Evolutionary conservation across 2,113 vertebrate species (phyloP).

Genomic region (Gnathonemus echidnorhynchus): DNA sequence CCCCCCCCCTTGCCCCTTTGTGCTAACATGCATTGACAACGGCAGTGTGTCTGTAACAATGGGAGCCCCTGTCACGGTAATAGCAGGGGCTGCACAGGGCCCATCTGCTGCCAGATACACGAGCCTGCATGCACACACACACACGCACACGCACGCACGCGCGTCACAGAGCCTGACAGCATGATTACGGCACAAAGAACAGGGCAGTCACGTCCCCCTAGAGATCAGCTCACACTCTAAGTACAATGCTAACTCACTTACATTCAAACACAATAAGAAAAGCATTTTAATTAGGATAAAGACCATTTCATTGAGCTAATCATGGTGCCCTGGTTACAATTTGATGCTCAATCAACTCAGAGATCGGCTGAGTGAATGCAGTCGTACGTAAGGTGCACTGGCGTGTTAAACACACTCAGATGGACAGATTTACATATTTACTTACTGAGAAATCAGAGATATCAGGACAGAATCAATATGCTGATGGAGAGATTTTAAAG

Average conservation of each 20-base stretch:
- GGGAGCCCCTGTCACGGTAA: slow-evolving; percentile 7
- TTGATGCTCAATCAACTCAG: slow-evolving; percentile 49
- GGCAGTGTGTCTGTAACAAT: slow-evolving; percentile 17
- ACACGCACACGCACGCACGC: not conserved
- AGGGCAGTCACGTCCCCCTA: slow-evolving; percentile 5
- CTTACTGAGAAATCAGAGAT: not conserved
- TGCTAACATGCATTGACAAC: slow-evolving; percentile 18
- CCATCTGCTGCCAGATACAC: not conserved
- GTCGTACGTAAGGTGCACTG: not conserved
- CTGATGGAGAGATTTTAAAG: no score
- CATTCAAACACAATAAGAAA: slow-evolving; percentile 33
- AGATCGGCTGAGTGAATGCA: slow-evolving; percentile 20
- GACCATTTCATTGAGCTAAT: slow-evolving; percentile 54
- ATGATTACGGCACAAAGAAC: slow-evolving; percentile 37
- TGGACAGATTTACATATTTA: not conserved
- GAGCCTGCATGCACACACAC: not conserved
- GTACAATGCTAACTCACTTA: slow-evolving; percentile 36
- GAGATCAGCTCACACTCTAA: slow-evolving; percentile 19
- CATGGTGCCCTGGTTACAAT: slow-evolving; percentile 50
- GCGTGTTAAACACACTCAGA: not conserved
- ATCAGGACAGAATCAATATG: not conserved
- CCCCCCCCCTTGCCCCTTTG: not conserved
- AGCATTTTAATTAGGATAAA: slow-evolving; percentile 48
- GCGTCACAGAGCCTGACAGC: slow-evolving; percentile 20
- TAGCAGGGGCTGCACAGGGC: slow-evolving; percentile 9